Base-by-base conservation (phyloP, 1,140 invertebrate species). In the Chlorops oryzae region DNA sequence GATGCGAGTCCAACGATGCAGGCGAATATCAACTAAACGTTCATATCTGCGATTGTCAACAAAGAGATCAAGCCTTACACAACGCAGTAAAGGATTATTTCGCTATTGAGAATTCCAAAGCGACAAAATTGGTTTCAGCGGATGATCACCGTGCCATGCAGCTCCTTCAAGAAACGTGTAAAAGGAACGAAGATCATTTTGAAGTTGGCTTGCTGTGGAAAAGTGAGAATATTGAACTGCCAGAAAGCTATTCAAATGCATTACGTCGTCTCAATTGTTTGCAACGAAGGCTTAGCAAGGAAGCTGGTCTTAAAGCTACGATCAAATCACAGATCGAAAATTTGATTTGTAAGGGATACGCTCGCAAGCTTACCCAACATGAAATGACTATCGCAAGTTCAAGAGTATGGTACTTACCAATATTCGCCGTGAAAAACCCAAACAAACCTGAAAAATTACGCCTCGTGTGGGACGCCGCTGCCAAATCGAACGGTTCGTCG, bases 391-490 rank as follows among this genome's bases (percentile, higher is more conserved):
- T 18, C 6, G 18, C 7, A n/a, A 5, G 6, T 5, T 15, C 3
- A 25, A 12, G 6, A 10, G 17, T 39, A 7, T 57, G 59, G 54
- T 63, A 64, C 32, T 20, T 63, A 9, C 62, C 61, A 17, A 58
- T 61, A 32, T 64, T 66, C 28, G 57, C 49, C 0, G 60, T 59
- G 0, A 44, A 32, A 0, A 59, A 61, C 45, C 45, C 42, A 5
- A 56, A 59, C 17, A 63, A 63, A 59, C 59, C 2, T 55, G 54
- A 12, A 51, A 47, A 43, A 18, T 7, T 61, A 2, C 23, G 62
- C 18, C n/a, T 62, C 1, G 63, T 66, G 0, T 59, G 60, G 25
- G 63, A 66, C 37, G 61, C 58, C 0, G 59, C 58, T 1, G 57
- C 58, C 12, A 51, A 42, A 45, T 22, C 20, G 10, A n/a, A 39